These are phyloP conservation scores for Scaptomyza polygonia DNA, from an alignment of 2,888 invertebrate genomes.

Conservation along the genomic window DNA sequence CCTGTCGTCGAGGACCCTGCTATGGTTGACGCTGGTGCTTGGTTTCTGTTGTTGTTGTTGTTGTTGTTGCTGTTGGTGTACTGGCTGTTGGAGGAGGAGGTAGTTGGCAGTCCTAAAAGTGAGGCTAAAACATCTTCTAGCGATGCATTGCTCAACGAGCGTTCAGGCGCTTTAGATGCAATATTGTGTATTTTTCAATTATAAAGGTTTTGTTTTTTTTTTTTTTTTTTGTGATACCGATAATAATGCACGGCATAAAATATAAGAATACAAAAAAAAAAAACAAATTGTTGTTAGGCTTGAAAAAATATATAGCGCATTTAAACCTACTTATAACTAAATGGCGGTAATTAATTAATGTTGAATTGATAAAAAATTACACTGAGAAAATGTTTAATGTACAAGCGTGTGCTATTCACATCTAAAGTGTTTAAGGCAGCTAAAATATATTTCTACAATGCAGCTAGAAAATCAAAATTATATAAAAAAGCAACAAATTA, in stretches of 20 bases:
- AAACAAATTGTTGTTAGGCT: constrained; percentile 64
- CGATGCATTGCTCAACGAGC: constrained; percentile 92
- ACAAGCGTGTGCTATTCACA: constrained; percentile 32
- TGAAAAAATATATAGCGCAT: constrained; percentile 51
- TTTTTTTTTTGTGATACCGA: constrained; percentile 6
- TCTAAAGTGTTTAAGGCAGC: constrained; percentile 14
- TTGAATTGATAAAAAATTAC: constrained; percentile 57
- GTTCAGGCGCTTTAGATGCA: constrained; percentile 84
- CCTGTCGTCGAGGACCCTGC: constrained; percentile 88
- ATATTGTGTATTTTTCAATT: constrained; percentile 17
- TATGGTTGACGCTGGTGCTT: constrained; percentile 56
- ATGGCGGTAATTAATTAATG: constrained; percentile 4
- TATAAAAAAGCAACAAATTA: constrained; percentile 28
- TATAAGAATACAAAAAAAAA: constrained; percentile 62
- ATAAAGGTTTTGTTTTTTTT: constrained; percentile 13
- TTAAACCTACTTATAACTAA: constrained; percentile 49
- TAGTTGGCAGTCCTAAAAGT: constrained; percentile 92
- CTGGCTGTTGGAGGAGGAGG: constrained; percentile 68
- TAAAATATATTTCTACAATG: constrained; percentile 2
- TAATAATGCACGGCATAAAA: constrained; percentile 43
- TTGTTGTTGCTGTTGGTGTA: constrained; percentile 52
- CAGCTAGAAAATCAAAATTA: constrained; percentile 7
- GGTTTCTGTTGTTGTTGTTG: constrained; percentile 50
- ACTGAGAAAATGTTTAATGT: constrained; percentile 66
- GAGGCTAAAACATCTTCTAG: constrained; percentile 97